A percentile compares a stretch with the other conserved stretches of the same genome.
phyloP scores from a whole-genome alignment of 2,113 vertebrate genomes.

The Madoqua kirkii region DNA sequence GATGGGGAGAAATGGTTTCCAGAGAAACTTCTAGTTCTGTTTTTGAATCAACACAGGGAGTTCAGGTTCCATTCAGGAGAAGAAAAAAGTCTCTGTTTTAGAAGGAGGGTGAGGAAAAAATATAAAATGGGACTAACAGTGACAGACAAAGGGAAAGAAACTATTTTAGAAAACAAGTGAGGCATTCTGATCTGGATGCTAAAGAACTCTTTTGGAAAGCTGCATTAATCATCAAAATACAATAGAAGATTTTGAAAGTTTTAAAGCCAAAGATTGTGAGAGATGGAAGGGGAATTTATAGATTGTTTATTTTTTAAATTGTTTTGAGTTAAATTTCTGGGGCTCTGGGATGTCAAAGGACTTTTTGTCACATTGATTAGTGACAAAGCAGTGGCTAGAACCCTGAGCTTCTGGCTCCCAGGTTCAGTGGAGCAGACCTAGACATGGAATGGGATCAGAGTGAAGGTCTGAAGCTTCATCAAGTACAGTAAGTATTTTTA shows the following conservation, averaged over 20 bases:
- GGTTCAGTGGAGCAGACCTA: too few relatives aligned
- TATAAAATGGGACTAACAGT: background rate
- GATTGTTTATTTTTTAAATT: background rate
- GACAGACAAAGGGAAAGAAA: background rate
- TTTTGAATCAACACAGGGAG: background rate
- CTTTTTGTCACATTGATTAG: background rate
- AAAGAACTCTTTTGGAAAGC: background rate
- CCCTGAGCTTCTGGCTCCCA: background rate
- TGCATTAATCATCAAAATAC: background rate
- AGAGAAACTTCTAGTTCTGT: background rate
- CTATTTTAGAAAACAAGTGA: background rate
- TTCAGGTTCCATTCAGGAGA: background rate
- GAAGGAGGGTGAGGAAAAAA: background rate
- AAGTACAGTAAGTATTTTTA: slow-evolving; percentile 22
- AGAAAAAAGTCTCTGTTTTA: background rate
- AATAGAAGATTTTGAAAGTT: background rate
- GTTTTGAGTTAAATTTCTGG: background rate
- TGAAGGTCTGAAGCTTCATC: background rate
- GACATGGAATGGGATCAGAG: background rate
- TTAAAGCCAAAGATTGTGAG: background rate
- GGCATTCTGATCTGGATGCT: background rate
- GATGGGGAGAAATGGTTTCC: background rate
- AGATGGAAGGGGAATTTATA: background rate
- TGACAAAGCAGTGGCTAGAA: background rate
- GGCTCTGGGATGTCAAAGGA: background rate